A percentile compares a stretch with the other conserved stretches of the same genome.
Conservation (phyloP, 2,797 vertebrate genomes). For the Trachurus trachurus region DNA sequence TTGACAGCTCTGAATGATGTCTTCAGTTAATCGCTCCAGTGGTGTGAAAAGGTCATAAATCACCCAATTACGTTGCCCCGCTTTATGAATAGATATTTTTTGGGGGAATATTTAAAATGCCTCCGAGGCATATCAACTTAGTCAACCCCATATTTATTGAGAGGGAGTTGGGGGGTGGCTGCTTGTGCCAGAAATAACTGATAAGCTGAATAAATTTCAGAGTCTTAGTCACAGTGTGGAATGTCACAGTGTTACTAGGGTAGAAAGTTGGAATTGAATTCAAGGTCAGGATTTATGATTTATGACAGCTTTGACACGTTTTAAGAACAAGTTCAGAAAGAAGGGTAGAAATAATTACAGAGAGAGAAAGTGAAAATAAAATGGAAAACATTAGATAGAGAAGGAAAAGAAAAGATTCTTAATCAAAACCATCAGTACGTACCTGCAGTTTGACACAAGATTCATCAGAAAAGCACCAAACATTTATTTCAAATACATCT, state of each 20-base stretch:
- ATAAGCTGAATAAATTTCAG: constrained; percentile 78
- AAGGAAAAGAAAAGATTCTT: background rate
- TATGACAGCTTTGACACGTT: constrained; percentile 49
- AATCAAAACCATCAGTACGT: constrained; percentile 26
- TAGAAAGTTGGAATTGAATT: constrained; percentile 59
- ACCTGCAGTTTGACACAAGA: constrained; percentile 21
- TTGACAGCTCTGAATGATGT: constrained; percentile 85
- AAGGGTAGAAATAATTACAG: constrained; percentile 36
- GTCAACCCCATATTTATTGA: constrained; percentile 81
- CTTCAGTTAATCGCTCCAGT: constrained; percentile 85
- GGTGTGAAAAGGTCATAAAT: constrained; percentile 87
- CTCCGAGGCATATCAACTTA: constrained; percentile 79
- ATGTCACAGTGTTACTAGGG: constrained; percentile 61
- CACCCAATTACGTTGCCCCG: constrained; percentile 79
- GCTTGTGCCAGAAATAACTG: constrained; percentile 78
- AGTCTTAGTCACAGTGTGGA: constrained; percentile 64
- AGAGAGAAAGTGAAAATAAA: constrained; percentile 19
- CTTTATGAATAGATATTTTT: constrained; percentile 84
- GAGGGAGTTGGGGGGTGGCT: constrained; percentile 58
- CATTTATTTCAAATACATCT: constrained; percentile 35
- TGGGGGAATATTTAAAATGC: constrained; percentile 78
- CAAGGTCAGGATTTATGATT: constrained; percentile 73
- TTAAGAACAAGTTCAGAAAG: constrained; percentile 26
- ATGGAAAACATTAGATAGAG: background rate
- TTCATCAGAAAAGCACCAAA: constrained; percentile 40